Base-by-base conservation (phyloP, 2,797 vertebrate genomes). In the Linurgus olivaceus region DNA sequence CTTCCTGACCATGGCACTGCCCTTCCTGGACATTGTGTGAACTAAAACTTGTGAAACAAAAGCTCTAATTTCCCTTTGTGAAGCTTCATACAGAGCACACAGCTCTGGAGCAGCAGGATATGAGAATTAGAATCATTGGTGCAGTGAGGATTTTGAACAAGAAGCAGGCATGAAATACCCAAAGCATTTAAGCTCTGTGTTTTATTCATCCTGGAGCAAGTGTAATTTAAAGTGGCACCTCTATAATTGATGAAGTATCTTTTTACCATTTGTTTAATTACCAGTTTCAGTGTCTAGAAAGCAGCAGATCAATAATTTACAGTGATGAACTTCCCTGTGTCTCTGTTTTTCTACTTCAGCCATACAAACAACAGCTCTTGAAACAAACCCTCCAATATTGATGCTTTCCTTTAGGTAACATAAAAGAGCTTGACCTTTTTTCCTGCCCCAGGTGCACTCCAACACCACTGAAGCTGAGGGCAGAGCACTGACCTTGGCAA, bases 171-270 rank as follows among this genome's bases (percentile, higher is more conserved):
- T n/a, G 48, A 66, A 62, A 9, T 89, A 74, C 50, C 65, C 44
- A 11, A 13, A 78, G 65, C 81, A 19, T 89, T 92, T 94, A 86
- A 51, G 77, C 77, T 86, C 54, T 50, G 83, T 93, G 81, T 85
- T 91, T 92, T 86, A 93, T 90, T 95, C 75, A 88, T 93, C 87
- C 72, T 42, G 58, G 33, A 93, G 93, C 82, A 96, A 95, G 86
- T 97, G 95, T 95, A 94, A 95, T 93, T 96, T 94, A 96, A 97
- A 96, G 83, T 94, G 95, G 44, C 90, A 80, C 63, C 62, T 97
- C 81, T 92, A 94, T 97, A 95, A 97, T 96, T 96, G 75, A 97
- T 96, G 93, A 92, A 81, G 92, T 84, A 94, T 96, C 96, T 94
- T 66, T 92, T 86, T 96, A 93, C 94, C 88, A 71, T 88, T 95